Evolutionary conservation across 37 sponge, comb jelly and placozoan genomes (phyloP).

Genomic region (Axinella damicornis): DNA sequence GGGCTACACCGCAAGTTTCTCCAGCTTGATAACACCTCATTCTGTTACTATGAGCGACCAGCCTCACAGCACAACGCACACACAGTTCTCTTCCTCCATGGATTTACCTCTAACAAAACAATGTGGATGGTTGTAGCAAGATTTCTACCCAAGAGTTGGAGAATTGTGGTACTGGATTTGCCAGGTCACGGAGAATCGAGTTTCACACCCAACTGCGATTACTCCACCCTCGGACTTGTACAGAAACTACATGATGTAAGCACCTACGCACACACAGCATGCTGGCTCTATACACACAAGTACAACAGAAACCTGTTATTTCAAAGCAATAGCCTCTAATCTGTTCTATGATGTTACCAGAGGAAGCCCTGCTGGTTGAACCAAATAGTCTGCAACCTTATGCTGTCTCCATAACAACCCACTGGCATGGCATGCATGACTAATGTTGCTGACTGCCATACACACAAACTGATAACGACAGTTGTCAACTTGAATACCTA

Average conservation of each 20-base stretch:
- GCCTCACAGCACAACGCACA: neutral
- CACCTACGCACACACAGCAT: neutral
- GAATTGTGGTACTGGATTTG: constrained; percentile 66
- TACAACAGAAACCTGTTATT: neutral
- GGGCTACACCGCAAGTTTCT: constrained; percentile 50
- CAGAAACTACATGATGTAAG: constrained; percentile 61
- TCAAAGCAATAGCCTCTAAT: no score
- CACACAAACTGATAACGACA: no score
- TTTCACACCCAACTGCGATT: constrained; percentile 29
- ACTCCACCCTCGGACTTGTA: constrained; percentile 39
- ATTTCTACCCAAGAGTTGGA: constrained; percentile 65
- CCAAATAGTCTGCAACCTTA: no score
- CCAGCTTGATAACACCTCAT: constrained; percentile 18
- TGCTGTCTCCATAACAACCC: no score
- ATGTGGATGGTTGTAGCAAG: constrained; percentile 50
- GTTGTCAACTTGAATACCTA: no score
- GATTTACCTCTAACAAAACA: constrained; percentile 60
- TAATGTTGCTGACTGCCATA: no score
- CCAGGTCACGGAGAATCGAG: constrained; percentile 78
- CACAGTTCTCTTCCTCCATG: constrained; percentile 75
- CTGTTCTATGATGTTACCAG: no score
- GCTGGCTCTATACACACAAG: neutral
- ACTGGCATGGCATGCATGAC: no score
- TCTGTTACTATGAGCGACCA: constrained; percentile 61
- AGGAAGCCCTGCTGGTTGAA: no score